Base-by-base conservation (phyloP, 2,888 invertebrate genomes). In the Ophraella communa region DNA sequence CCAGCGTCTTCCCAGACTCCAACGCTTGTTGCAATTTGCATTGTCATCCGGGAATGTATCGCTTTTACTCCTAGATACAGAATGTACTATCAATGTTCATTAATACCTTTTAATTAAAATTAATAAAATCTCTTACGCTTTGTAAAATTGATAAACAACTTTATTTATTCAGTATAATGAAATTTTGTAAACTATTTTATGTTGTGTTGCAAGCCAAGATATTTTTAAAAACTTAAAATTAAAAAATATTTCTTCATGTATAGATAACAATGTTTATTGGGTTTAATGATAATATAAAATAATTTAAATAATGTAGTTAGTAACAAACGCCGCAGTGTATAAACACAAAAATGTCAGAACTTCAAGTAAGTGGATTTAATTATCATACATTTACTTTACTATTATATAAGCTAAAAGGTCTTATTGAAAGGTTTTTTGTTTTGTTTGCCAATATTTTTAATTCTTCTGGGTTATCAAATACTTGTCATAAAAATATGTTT, bases 341-440 rank as follows among this genome's bases (percentile, higher is more conserved):
- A 54, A 44, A 10, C 44, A 17, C 17, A 10, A 56, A 44, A 24
- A 56, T 56, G 56, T 1, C 44, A 18, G 56, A 44, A 27, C 56
- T 56, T 18, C 35, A 30, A 45, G 56, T 56, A 56, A 56, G 56
- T 39, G 45, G n/a, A 23, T 3, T n/a, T 8, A 1, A 21, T 45
- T 18, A 5, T 14, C 17, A 42, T 14, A 39, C n/a, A 4, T 39
- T 5, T n/a, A 18, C 20, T 45, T 11, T n/a, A n/a, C n/a, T n/a
- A n/a, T n/a, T n/a, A n/a, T n/a, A n/a, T n/a, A n/a, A n/a, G n/a
- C n/a, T n/a, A n/a, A n/a, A n/a, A n/a, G n/a, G n/a, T n/a, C n/a
- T n/a, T n/a, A n/a, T n/a, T n/a, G n/a, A n/a, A n/a, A n/a, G n/a
- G n/a, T n/a, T n/a, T n/a, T n/a, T n/a, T n/a, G n/a, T n/a, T n/a